These are phyloP conservation scores for Icerya purchasi DNA, from an alignment of 2,888 invertebrate genomes.

Conservation along the genomic window DNA sequence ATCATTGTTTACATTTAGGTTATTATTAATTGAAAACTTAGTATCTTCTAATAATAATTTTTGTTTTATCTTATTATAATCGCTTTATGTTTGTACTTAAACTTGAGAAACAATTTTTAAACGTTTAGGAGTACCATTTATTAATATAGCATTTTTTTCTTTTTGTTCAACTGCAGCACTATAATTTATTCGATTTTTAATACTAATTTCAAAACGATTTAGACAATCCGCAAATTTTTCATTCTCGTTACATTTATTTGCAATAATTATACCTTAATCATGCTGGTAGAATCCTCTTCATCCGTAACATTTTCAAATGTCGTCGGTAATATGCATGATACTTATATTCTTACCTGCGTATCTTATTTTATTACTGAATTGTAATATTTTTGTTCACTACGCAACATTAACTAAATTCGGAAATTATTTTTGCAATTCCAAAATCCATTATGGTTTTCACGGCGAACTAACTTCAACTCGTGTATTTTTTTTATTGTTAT, in stretches of 20 bases:
- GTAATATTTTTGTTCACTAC: neutral
- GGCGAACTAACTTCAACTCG: neutral
- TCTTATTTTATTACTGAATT: neutral
- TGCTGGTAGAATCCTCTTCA: too few relatives aligned
- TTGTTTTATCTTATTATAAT: too few relatives aligned
- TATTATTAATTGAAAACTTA: neutral
- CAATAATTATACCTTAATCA: neutral
- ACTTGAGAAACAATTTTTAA: neutral
- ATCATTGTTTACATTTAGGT: neutral
- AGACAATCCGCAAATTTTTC: neutral
- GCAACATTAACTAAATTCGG: neutral
- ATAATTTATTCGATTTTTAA: neutral
- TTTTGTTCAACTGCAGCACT: neutral
- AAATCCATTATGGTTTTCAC: neutral
- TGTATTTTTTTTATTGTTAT: too few relatives aligned
- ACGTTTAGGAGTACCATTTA: neutral
- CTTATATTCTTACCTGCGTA: neutral
- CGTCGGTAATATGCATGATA: neutral
- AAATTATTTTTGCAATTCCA: neutral
- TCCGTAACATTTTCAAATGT: too few relatives aligned
- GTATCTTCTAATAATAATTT: too few relatives aligned
- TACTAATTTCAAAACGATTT: neutral
- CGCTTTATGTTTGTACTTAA: too few relatives aligned
- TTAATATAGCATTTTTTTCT: neutral
- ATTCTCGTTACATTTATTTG: neutral